Evolutionary conservation across 2,113 vertebrate genomes (phyloP).

Genomic region (Malurus cyaneus): DNA sequence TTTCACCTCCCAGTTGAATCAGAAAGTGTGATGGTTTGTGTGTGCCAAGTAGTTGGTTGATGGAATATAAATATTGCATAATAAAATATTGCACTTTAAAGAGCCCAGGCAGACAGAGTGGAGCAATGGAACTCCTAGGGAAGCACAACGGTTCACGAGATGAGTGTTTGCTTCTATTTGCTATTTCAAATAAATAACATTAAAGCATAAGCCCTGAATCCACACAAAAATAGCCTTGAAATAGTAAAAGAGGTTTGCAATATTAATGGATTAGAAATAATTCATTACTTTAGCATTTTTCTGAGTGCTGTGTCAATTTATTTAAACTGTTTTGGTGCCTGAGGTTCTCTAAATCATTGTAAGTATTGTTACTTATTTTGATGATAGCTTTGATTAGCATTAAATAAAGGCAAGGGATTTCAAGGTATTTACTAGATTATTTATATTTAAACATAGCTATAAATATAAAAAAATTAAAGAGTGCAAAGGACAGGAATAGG

Average conservation of each 20-base stretch:
- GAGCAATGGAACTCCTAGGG: background rate
- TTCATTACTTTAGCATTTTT: background rate
- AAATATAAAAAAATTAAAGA: background rate
- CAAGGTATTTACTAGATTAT: background rate
- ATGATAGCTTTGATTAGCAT: background rate
- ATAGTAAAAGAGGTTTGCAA: background rate
- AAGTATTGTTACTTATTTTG: background rate
- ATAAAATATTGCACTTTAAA: background rate
- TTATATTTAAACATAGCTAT: background rate
- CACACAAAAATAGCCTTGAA: conserved; percentile 4
- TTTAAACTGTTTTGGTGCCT: background rate
- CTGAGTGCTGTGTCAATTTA: conserved; percentile 2
- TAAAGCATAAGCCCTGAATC: background rate
- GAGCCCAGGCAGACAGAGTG: background rate
- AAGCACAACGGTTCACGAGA: background rate
- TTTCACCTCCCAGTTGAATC: background rate
- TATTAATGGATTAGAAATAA: conserved; percentile 45
- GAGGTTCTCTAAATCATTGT: background rate
- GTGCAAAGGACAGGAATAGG: background rate
- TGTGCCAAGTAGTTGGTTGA: background rate
- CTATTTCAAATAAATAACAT: background rate
- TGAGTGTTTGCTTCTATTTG: background rate
- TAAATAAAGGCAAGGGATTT: background rate
- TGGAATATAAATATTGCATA: background rate
- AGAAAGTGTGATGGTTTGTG: background rate